Evolutionary conservation across 2,888 invertebrate species (phyloP).

Genomic region (Zhuqinia jingwanae): DNA sequence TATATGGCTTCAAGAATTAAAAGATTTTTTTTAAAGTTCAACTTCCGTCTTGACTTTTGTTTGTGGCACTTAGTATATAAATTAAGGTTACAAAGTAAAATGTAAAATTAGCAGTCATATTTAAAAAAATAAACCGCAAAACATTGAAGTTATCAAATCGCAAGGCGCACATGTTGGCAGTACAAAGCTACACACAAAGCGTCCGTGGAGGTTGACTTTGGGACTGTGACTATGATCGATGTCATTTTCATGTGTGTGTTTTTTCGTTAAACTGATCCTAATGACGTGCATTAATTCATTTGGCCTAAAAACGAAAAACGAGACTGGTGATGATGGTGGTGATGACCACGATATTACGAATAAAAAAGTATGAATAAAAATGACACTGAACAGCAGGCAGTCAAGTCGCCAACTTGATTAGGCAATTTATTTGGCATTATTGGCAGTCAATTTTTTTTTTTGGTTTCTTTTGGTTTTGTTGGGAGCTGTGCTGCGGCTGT

Average conservation of each 20-base stretch:
- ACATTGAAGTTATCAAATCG: background rate
- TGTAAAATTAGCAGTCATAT: conserved; percentile 3
- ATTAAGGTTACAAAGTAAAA: background rate
- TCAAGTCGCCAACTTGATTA: conserved; percentile 1
- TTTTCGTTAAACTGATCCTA: too few relatives aligned
- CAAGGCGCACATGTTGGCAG: background rate
- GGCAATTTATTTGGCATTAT: conserved; percentile 3
- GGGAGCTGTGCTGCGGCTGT: background rate
- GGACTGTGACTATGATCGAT: background rate
- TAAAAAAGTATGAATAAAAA: background rate
- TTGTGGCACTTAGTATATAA: background rate
- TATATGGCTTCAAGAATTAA: background rate
- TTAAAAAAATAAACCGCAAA: background rate
- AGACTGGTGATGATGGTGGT: background rate
- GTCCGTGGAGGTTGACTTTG: conserved; percentile 4
- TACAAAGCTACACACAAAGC: background rate
- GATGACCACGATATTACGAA: background rate
- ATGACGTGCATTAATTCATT: conserved; percentile 9
- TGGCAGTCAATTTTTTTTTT: background rate
- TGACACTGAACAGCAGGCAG: conserved; percentile 13
- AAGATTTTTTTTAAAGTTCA: background rate
- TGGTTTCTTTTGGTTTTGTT: background rate
- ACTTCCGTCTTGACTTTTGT: background rate
- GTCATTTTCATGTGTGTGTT: background rate
- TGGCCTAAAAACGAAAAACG: background rate